Percentiles rank a stretch among this genome's conserved stretches.
Evolutionary conservation across 2,113 vertebrate genomes (phyloP).

Genomic region (Equus quagga): DNA sequence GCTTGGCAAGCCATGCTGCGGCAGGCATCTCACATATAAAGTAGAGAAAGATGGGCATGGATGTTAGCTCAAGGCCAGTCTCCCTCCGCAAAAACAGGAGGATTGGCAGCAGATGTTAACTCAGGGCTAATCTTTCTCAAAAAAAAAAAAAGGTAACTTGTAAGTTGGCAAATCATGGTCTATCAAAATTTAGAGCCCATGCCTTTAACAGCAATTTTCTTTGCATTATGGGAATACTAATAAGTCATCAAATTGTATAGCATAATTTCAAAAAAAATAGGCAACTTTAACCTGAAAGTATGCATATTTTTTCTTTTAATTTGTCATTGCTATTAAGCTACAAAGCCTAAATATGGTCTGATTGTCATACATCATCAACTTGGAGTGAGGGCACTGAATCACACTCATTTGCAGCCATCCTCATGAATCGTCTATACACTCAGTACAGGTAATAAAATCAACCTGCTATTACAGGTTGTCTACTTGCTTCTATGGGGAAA

Average conservation of each 20-base stretch:
- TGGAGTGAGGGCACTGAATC: background rate
- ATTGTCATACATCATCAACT: background rate
- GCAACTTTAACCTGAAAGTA: background rate
- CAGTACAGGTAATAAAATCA: constrained; percentile 22
- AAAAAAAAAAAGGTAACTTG: background rate
- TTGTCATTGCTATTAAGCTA: background rate
- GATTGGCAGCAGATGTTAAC: no score
- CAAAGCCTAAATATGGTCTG: background rate
- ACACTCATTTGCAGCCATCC: background rate
- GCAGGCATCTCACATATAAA: no score
- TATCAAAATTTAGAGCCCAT: background rate
- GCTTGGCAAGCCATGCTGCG: no score
- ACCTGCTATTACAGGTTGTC: background rate
- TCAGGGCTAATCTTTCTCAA: no score
- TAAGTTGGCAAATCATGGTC: background rate
- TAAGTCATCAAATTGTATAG: background rate
- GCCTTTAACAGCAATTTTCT: background rate
- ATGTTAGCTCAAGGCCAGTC: no score
- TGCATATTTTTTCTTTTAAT: background rate
- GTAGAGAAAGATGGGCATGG: no score
- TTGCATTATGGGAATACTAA: background rate
- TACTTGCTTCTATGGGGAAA: background rate
- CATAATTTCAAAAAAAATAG: background rate
- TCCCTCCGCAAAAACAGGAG: no score
- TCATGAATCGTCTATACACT: background rate